Base-by-base conservation (phyloP, 2,797 vertebrate genomes). In the Pangasius mekongensis region DNA sequence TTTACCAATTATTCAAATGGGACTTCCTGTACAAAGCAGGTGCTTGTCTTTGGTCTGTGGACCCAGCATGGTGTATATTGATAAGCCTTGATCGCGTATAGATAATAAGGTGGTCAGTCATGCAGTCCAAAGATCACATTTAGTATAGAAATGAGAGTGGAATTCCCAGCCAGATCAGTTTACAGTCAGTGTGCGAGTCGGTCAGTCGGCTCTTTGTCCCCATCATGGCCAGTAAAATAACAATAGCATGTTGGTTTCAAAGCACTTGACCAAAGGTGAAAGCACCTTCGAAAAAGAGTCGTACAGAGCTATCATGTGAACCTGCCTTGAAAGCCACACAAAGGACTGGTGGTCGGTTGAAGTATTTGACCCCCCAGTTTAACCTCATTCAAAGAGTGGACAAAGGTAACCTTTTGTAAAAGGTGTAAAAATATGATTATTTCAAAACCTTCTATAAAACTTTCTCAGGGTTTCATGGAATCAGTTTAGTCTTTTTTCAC, bases 61-160 rank as follows among this genome's bases (percentile, higher is more conserved):
- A 95, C 91, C 95, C 92, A 90, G 93, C 91, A 91, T 77, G 64
- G 95, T 94, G 90, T 94, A 92, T 91, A 91, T 94, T 91, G 95
- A 96, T 95, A 95, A 96, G 94, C 95, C 93, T 93, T 95, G 95
- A 95, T 95, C 95, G 92, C 93, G 84, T 95, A 96, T 96, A 96
- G 95, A 96, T 97, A 97, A 98, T 97, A 96, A 97, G 95, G 95
- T 96, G 96, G 95, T 97, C 97, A 97, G 96, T 97, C 97, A 97
- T 97, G 97, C 97, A 97, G 95, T 95, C 92, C 86, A 94, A 95
- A 96, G 97, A 97, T 98, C 97, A 94, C 96, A 95, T 98, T 97
- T 97, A 97, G 96, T 96, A 95, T 95, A 94, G 96, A 97, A 97
- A 97, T 96, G 94, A 94, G 95, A 95, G 94, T 95, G 93, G 94